These are phyloP conservation scores for Oncorhynchus gorbuscha DNA, from an alignment of 2,113 vertebrate species.

Conservation along the genomic window DNA sequence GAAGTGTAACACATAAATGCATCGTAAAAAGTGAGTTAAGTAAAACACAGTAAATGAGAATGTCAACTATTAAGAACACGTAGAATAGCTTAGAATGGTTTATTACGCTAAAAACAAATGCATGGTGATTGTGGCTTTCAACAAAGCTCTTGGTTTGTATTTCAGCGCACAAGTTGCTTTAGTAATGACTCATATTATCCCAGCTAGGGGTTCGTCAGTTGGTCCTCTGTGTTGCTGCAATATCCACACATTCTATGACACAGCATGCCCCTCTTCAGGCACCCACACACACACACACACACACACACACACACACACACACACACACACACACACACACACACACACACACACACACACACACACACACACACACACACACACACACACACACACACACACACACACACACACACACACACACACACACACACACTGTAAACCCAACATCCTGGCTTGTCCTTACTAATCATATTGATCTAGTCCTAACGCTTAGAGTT, in stretches of 20 bases:
- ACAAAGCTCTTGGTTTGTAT: slow-evolving; percentile 44
- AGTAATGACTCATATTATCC: slow-evolving; percentile 65
- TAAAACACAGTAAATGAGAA: neutral
- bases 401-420: slow-evolving; percentile 12
- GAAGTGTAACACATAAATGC: neutral
- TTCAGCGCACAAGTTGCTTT: slow-evolving; percentile 36
- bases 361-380: neutral
- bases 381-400: neutral
- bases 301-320: slow-evolving; percentile 5
- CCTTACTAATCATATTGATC: slow-evolving; percentile 47
- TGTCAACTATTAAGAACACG: neutral
- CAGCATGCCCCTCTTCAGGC: slow-evolving; percentile 32
- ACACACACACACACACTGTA: slow-evolving; percentile 1
- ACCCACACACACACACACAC: slow-evolving; percentile 12
- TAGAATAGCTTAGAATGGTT: neutral
- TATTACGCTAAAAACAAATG: neutral
- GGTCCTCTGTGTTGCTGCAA: slow-evolving; percentile 46
- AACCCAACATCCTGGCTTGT: slow-evolving; percentile 30
- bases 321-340: slow-evolving; percentile 10
- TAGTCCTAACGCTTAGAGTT: slow-evolving; percentile 5
- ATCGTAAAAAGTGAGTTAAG: neutral
- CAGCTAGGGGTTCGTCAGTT: slow-evolving; percentile 40
- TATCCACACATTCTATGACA: slow-evolving; percentile 35
- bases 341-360: slow-evolving; percentile 17
- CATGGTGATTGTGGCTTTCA: slow-evolving; percentile 55